Percentiles rank a stretch among this genome's conserved stretches.
Conservation (phyloP, 2,113 vertebrate species). For the Syngnathus typhle region DNA sequence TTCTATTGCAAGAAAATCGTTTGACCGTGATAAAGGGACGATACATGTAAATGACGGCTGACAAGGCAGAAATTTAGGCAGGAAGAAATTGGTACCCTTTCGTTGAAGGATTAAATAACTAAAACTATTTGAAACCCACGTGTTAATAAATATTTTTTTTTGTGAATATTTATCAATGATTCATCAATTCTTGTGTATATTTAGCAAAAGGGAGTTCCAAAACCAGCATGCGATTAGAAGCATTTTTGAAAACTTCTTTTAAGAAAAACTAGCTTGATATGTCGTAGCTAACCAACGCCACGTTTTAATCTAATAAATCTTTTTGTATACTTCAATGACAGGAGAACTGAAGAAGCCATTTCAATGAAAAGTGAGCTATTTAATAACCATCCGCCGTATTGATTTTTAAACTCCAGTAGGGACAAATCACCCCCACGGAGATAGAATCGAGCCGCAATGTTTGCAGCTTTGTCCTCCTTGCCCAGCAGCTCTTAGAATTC, state of each 20-base stretch:
- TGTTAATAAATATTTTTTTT: background rate
- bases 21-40: constrained; percentile 38
- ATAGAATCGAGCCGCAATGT: constrained; percentile 7
- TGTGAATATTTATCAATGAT: background rate
- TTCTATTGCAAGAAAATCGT: constrained; percentile 26
- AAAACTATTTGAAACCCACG: background rate
- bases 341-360: constrained; percentile 17
- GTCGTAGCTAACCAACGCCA: background rate
- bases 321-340: constrained; percentile 25
- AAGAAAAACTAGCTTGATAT: background rate
- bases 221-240: too few relatives aligned
- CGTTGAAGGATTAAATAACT: background rate
- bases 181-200: too few relatives aligned
- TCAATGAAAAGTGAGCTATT: constrained; percentile 23
- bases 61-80: constrained; percentile 15
- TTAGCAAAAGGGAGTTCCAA: too few relatives aligned
- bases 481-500: constrained; percentile 11
- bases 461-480: constrained; percentile 12
- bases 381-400: constrained; percentile 18
- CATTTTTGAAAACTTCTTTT: background rate
- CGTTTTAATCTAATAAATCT: constrained; percentile 14
- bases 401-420: constrained; percentile 23
- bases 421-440: constrained; percentile 16
- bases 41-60: constrained; percentile 38
- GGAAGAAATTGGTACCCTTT: background rate